phyloP scores from a whole-genome alignment of 2,888 invertebrate genomes.

The Strigamia maritima region DNA sequence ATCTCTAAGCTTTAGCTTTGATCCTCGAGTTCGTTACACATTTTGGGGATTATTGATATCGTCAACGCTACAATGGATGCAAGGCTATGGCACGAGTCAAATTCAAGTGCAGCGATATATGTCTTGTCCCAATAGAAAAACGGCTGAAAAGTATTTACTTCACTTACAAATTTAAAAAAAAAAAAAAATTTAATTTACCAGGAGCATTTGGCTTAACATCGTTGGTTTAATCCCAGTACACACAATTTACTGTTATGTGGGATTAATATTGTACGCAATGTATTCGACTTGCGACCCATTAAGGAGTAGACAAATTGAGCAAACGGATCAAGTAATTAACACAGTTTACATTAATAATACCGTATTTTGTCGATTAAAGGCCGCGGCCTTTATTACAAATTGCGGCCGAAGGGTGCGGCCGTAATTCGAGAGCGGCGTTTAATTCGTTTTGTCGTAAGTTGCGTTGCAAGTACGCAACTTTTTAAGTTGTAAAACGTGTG shows the following conservation, averaged over 20 bases:
- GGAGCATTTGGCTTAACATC: conserved; percentile 25
- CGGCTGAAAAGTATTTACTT: background rate
- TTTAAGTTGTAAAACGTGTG: too few relatives aligned
- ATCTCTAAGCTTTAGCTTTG: conserved; percentile 9
- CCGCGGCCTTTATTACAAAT: too few relatives aligned
- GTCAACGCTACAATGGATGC: background rate
- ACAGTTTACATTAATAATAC: too few relatives aligned
- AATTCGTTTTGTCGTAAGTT: too few relatives aligned
- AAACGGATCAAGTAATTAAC: conserved; percentile 32
- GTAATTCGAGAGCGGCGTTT: too few relatives aligned
- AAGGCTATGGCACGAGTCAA: conserved; percentile 34
- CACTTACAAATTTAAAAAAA: background rate
- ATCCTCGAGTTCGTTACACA: conserved; percentile 26
- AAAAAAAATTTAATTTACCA: background rate
- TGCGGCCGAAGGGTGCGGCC: too few relatives aligned
- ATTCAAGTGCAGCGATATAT: conserved; percentile 35
- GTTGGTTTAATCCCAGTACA: background rate
- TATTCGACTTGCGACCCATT: conserved; percentile 34
- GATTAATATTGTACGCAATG: conserved; percentile 21
- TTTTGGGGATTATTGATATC: conserved; percentile 4
- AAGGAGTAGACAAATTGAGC: conserved; percentile 21
- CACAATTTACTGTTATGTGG: conserved; percentile 18
- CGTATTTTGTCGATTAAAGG: too few relatives aligned
- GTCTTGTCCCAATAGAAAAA: conserved; percentile 17
- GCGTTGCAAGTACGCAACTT: too few relatives aligned